A percentile compares a stretch with the other conserved stretches of the same genome.
These are phyloP conservation scores for Hirundichthys speculiger DNA, from an alignment of 2,113 vertebrate genomes.

Conservation along the genomic window DNA sequence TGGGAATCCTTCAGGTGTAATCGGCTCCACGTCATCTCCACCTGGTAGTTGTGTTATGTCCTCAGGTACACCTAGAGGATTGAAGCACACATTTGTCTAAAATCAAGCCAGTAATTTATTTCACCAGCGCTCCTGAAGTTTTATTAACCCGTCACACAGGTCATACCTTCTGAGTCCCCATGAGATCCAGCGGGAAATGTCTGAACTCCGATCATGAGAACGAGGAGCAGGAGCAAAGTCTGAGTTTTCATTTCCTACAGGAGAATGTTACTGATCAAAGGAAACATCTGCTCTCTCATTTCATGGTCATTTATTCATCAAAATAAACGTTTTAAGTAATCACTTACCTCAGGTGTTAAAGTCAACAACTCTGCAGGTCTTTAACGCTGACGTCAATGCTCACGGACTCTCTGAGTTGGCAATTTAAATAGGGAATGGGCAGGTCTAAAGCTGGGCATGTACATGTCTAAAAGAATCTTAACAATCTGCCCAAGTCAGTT, in stretches of 20 bases:
- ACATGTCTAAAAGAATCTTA: constrained; percentile 3
- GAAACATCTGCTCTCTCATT: background rate
- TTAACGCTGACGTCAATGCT: background rate
- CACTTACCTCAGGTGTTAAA: constrained; percentile 8
- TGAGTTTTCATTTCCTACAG: constrained; percentile 43
- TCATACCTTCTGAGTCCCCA: background rate
- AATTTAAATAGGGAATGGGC: background rate
- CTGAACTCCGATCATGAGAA: constrained; percentile 6
- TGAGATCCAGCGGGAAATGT: rapidly evolving
- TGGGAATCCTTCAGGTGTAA: rapidly evolving
- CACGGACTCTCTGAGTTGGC: background rate
- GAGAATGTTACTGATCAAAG: background rate
- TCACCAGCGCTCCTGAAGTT: background rate
- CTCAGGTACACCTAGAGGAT: constrained; percentile 9
- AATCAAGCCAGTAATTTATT: too few relatives aligned
- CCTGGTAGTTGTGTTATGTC: background rate
- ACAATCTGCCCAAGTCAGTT: constrained; percentile 33
- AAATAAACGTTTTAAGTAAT: background rate
- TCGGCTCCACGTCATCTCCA: rapidly evolving
- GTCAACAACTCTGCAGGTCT: background rate
- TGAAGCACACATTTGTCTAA: background rate
- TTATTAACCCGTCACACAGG: background rate
- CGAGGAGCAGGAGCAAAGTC: constrained; percentile 30
- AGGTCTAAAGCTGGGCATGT: background rate
- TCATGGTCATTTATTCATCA: background rate